phyloP scores from a whole-genome alignment of 1,140 invertebrate genomes.

The Pomacea maculata region DNA sequence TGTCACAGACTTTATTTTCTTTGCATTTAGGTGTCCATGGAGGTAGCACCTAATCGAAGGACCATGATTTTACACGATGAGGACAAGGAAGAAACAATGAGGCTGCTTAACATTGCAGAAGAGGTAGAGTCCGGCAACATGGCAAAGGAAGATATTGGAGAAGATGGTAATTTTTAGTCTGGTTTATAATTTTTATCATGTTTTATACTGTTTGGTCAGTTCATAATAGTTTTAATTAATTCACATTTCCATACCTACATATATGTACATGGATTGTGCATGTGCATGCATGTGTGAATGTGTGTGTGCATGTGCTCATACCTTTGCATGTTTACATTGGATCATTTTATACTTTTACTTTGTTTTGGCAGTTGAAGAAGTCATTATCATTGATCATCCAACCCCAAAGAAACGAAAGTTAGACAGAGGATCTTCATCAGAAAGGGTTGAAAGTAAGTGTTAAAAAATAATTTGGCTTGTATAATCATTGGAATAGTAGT shows the following conservation, averaged over 20 bases:
- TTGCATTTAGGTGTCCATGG: not conserved
- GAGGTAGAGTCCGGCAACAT: not conserved
- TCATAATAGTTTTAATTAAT: too few relatives aligned
- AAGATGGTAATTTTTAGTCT: conserved; percentile 17
- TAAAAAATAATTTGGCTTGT: too few relatives aligned
- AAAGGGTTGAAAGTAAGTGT: too few relatives aligned
- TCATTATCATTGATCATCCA: conserved; percentile 6
- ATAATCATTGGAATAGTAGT: too few relatives aligned
- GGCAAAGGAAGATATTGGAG: conserved; percentile 11
- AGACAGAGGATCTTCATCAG: not conserved
- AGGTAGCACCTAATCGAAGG: not conserved
- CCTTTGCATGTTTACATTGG: too few relatives aligned
- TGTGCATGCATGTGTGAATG: not conserved
- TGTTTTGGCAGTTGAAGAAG: conserved; percentile 13
- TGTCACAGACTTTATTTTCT: too few relatives aligned
- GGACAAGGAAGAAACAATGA: conserved; percentile 13
- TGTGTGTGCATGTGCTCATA: not conserved
- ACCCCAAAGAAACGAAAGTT: conserved; percentile 3
- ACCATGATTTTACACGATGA: conserved; percentile 2
- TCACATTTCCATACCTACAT: not conserved
- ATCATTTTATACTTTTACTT: not conserved
- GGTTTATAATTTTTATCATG: not conserved
- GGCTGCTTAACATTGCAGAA: conserved; percentile 11
- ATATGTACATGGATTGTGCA: not conserved
- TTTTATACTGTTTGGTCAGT: too few relatives aligned